Percentiles rank a stretch among this genome's conserved stretches.
phyloP scores from a whole-genome alignment of 2,888 invertebrate genomes.

The Lamellibrachia columna region DNA sequence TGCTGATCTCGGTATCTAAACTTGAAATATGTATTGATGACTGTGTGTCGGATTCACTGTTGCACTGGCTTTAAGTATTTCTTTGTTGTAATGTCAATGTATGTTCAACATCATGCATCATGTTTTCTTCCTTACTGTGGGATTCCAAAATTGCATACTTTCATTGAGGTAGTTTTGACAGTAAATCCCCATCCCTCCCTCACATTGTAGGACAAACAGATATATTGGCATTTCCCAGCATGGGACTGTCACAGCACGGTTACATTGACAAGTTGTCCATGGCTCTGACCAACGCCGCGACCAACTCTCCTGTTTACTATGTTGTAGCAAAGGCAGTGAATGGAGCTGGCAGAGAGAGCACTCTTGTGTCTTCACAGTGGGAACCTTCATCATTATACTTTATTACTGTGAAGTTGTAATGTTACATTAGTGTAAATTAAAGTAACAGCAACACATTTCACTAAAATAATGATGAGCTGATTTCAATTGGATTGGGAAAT shows the following conservation, averaged over 20 bases:
- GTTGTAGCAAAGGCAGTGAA: slow-evolving; percentile 24
- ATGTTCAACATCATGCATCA: too few species aligned
- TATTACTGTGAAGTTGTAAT: not conserved
- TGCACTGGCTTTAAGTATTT: too few species aligned
- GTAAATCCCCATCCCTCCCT: not conserved
- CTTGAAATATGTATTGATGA: too few species aligned
- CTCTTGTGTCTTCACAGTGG: slow-evolving; percentile 25
- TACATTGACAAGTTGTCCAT: slow-evolving; percentile 20
- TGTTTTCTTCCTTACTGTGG: not conserved
- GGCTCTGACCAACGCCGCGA: slow-evolving; percentile 1
- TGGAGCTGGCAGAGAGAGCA: slow-evolving; percentile 32
- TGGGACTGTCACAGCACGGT: slow-evolving; percentile 20
- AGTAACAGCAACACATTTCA: not conserved
- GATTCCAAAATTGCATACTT: not conserved
- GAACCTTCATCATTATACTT: not conserved
- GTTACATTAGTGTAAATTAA: not conserved
- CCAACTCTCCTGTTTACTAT: slow-evolving; percentile 24
- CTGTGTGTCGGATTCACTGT: too few species aligned
- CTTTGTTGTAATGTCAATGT: too few species aligned
- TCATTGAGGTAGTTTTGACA: not conserved
- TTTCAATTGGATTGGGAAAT: not conserved
- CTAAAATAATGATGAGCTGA: not conserved
- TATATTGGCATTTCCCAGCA: not conserved
- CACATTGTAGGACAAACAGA: not conserved
- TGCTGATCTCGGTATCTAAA: too few species aligned